Evolutionary conservation across 2,113 vertebrate genomes (phyloP).

Genomic region (Synodontis membranacea): DNA sequence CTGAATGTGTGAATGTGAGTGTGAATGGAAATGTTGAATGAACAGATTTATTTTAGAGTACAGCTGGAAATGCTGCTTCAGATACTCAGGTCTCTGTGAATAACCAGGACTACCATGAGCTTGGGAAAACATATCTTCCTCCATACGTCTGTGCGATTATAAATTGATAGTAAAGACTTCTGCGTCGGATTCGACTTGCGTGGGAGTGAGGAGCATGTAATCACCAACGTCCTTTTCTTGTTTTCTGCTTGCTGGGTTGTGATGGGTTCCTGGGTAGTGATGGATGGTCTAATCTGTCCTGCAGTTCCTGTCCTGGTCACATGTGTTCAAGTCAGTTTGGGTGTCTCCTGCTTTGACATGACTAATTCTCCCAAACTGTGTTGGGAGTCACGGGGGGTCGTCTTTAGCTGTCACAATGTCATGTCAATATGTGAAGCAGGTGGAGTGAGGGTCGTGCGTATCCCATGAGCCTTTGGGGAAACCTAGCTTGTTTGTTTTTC

Average conservation of each 20-base stretch:
- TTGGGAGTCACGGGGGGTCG: slow-evolving; percentile 43
- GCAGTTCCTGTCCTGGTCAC: slow-evolving; percentile 38
- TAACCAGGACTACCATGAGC: background rate
- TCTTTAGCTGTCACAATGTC: slow-evolving; percentile 34
- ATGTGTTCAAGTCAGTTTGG: slow-evolving; percentile 37
- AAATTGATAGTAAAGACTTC: background rate
- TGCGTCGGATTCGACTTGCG: slow-evolving; percentile 31
- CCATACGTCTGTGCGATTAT: background rate
- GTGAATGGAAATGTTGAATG: background rate
- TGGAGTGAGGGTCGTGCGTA: slow-evolving; percentile 16
- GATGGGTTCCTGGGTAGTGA: slow-evolving; percentile 36
- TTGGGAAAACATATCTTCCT: background rate
- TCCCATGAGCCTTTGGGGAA: slow-evolving; percentile 50
- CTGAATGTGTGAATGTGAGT: too few species aligned
- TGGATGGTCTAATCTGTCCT: slow-evolving; percentile 53
- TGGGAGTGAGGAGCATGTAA: slow-evolving; percentile 49
- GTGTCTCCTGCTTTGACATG: slow-evolving; percentile 34
- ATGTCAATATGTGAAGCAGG: slow-evolving; percentile 9
- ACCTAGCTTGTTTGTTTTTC: slow-evolving; percentile 57
- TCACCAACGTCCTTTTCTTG: slow-evolving; percentile 50
- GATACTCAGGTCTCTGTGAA: background rate
- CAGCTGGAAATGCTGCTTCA: background rate
- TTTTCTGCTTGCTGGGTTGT: background rate
- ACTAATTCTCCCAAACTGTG: slow-evolving; percentile 44
- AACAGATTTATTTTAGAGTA: background rate